Conservation (phyloP, 2,113 vertebrate genomes). For the Labeo rohita region DNA sequence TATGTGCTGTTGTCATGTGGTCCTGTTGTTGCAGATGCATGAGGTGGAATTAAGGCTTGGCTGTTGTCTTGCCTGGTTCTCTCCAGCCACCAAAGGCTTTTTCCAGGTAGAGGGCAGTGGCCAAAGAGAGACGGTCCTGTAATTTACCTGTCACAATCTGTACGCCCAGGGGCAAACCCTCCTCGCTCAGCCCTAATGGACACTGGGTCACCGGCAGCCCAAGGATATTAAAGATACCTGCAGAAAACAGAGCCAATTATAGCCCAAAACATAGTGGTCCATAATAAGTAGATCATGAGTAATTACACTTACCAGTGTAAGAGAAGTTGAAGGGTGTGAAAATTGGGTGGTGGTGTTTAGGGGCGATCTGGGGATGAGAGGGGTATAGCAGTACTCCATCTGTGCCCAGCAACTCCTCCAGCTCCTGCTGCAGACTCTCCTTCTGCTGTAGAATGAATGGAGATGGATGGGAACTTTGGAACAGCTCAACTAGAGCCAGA, state of each 20-base stretch:
- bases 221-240: constrained; percentile 86
- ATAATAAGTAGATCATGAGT: background rate
- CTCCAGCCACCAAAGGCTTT: constrained; percentile 87
- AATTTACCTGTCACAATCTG: constrained; percentile 83
- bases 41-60: background rate
- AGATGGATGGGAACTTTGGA: constrained; percentile 59
- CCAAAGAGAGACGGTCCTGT: constrained; percentile 85
- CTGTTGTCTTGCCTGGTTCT: constrained; percentile 71
- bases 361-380: constrained; percentile 81
- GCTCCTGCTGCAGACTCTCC: constrained; percentile 77
- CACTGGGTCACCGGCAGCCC: constrained; percentile 90
- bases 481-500: constrained; percentile 76
- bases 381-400: constrained; percentile 88
- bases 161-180: constrained; percentile 86
- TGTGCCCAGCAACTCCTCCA: constrained; percentile 80
- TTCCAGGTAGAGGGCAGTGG: constrained; percentile 83
- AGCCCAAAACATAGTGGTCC: background rate
- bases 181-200: constrained; percentile 83
- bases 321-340: constrained; percentile 86
- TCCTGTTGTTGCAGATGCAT: constrained; percentile 2
- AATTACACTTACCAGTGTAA: constrained; percentile 82
- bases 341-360: constrained; percentile 83
- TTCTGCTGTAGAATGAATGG: constrained; percentile 74
- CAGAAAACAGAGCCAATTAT: background rate
- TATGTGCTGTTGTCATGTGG: constrained; percentile 22